Percentiles rank a stretch among this genome's conserved stretches.
Evolutionary conservation across 2,113 vertebrate species (phyloP).

Genomic region (Mola mola): DNA sequence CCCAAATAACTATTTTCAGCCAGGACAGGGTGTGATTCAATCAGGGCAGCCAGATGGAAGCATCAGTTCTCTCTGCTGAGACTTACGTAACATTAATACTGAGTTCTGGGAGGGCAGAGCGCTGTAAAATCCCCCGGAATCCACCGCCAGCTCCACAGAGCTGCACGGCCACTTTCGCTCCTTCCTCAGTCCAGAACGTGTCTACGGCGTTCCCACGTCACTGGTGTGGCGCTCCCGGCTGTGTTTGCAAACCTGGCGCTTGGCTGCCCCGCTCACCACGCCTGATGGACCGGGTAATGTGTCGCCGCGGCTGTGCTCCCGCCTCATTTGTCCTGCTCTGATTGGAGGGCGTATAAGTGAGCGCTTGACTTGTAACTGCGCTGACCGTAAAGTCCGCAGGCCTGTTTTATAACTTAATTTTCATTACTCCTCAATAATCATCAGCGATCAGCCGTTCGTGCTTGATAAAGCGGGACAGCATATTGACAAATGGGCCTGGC

Average conservation of each 20-base stretch:
- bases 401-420: too few species aligned
- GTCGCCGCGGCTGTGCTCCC: slow-evolving; percentile 4
- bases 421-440: too few species aligned
- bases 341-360: slow-evolving; percentile 21
- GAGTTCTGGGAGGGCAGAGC: slow-evolving; percentile 7
- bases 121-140: slow-evolving; percentile 14
- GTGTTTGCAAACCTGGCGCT: slow-evolving; percentile 34
- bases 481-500: slow-evolving; percentile 42
- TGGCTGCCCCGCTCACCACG: slow-evolving; percentile 13
- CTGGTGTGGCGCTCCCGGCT: slow-evolving; percentile 17
- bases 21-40: slow-evolving; percentile 46
- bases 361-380: too few species aligned
- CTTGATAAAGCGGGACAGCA: too few species aligned
- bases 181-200: too few species aligned
- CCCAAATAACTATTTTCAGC: slow-evolving; percentile 46
- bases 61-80: slow-evolving; percentile 15
- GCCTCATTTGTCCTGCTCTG: slow-evolving; percentile 32
- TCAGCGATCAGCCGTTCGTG: too few species aligned
- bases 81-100: slow-evolving; percentile 63
- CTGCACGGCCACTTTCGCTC: slow-evolving; percentile 2
- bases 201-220: neutral
- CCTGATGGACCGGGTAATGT: slow-evolving; percentile 46
- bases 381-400: too few species aligned
- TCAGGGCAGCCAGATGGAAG: slow-evolving; percentile 59
- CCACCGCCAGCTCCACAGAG: slow-evolving; percentile 3